These are phyloP conservation scores for Callosobruchus maculatus DNA, from an alignment of 2,888 invertebrate species.

Conservation along the genomic window DNA sequence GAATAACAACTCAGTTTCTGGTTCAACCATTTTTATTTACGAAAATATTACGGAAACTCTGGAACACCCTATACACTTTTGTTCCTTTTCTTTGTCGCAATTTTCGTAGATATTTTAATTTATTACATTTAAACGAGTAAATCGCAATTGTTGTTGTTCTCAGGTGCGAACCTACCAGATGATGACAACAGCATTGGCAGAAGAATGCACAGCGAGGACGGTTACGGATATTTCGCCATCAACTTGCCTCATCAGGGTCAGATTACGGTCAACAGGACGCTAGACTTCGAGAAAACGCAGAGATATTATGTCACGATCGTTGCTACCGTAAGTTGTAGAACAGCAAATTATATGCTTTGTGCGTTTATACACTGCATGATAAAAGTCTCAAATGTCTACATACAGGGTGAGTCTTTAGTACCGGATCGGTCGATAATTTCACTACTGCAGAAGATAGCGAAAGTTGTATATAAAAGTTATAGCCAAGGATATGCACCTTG, in stretches of 20 bases:
- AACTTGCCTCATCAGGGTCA: conserved; percentile 85
- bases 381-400: background rate
- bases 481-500: too few relatives aligned
- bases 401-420: too few relatives aligned
- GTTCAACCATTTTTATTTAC: too few relatives aligned
- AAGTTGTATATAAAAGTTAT: too few relatives aligned
- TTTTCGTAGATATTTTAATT: too few relatives aligned
- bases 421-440: too few relatives aligned
- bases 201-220: conserved; percentile 67
- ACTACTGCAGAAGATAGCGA: too few relatives aligned
- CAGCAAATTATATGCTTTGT: background rate
- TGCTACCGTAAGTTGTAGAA: conserved; percentile 70
- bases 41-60: too few relatives aligned
- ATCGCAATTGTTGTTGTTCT: background rate
- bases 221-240: conserved; percentile 79
- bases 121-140: too few relatives aligned
- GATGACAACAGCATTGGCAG: conserved; percentile 58
- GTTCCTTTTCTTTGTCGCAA: too few relatives aligned
- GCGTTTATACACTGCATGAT: background rate
- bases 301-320: conserved; percentile 84
- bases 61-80: too few relatives aligned
- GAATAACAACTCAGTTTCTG: too few relatives aligned
- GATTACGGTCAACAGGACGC: conserved; percentile 77
- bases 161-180: conserved; percentile 21
- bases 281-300: conserved; percentile 86